Evolutionary conservation across 2,113 vertebrate species (phyloP).

Genomic region (Sterna hirundo): DNA sequence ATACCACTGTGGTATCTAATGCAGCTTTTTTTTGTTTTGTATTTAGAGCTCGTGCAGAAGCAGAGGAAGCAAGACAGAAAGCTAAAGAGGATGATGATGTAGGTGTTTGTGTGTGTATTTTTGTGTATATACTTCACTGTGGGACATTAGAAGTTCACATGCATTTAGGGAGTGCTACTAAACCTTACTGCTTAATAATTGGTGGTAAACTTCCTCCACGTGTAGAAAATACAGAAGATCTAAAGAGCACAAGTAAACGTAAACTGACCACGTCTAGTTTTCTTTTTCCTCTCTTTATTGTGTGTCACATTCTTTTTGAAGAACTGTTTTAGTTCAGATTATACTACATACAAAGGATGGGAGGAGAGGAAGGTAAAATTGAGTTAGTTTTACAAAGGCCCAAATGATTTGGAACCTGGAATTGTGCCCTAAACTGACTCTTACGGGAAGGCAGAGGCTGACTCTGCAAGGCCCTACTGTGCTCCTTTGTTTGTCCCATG

Average conservation of each 20-base stretch:
- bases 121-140: not conserved
- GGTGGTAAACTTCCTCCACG: not conserved
- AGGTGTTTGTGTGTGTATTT: slow-evolving; percentile 56
- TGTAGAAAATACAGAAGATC: not conserved
- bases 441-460: not conserved
- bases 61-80: slow-evolving; percentile 88
- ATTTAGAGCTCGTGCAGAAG: slow-evolving; percentile 86
- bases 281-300: not conserved
- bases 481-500: not conserved
- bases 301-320: not conserved
- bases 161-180: not conserved
- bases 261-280: not conserved
- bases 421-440: not conserved
- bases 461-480: not conserved
- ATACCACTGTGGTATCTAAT: not conserved
- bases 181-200: not conserved
- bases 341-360: not conserved
- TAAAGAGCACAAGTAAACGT: not conserved
- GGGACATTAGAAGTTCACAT: not conserved
- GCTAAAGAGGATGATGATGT: slow-evolving; percentile 95
- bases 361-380: not conserved
- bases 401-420: not conserved
- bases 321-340: not conserved
- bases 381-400: not conserved
- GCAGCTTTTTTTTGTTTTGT: not conserved